phyloP scores from a whole-genome alignment of 2,797 vertebrate genomes.

The Spondyliosoma cantharus region DNA sequence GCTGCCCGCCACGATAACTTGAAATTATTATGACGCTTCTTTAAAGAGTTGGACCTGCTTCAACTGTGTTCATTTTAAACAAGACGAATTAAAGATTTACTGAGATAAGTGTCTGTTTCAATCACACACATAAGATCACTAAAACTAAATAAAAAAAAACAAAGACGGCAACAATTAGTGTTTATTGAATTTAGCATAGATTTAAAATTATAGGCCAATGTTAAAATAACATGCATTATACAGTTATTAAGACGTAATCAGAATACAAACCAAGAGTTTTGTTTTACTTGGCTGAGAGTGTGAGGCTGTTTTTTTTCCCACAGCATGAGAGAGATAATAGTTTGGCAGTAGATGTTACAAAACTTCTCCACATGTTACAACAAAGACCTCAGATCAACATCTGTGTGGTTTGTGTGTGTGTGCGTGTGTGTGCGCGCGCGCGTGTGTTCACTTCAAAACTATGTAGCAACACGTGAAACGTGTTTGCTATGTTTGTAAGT shows the following conservation, averaged over 20 bases:
- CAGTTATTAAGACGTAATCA: conserved; percentile 21
- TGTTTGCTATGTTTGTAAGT: conserved; percentile 39
- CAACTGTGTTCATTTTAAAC: not conserved
- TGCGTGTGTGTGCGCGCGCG: not conserved
- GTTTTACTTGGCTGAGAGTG: conserved; percentile 31
- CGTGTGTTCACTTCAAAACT: conserved; percentile 46
- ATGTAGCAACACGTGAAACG: conserved; percentile 32
- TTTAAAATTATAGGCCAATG: conserved; percentile 9
- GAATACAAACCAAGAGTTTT: conserved; percentile 6
- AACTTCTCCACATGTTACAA: conserved; percentile 76
- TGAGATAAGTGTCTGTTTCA: conserved; percentile 3
- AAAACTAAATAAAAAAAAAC: not conserved
- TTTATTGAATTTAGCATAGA: not conserved
- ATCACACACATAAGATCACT: conserved; percentile 4
- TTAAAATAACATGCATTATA: conserved; percentile 17
- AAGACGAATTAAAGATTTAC: no score
- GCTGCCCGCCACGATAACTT: conserved; percentile 30
- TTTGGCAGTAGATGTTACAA: conserved; percentile 75
- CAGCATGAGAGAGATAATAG: conserved; percentile 51
- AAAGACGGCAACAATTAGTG: not conserved
- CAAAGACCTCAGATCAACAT: conserved; percentile 72
- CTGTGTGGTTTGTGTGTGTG: conserved; percentile 32
- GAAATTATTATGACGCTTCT: not conserved
- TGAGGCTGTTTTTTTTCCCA: conserved; percentile 50
- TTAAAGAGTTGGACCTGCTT: not conserved